Evolutionary conservation across 2,797 vertebrate species (phyloP), one percentile per base, ranked within the genome.

Genomic region (Strix occidentalis): DNA sequence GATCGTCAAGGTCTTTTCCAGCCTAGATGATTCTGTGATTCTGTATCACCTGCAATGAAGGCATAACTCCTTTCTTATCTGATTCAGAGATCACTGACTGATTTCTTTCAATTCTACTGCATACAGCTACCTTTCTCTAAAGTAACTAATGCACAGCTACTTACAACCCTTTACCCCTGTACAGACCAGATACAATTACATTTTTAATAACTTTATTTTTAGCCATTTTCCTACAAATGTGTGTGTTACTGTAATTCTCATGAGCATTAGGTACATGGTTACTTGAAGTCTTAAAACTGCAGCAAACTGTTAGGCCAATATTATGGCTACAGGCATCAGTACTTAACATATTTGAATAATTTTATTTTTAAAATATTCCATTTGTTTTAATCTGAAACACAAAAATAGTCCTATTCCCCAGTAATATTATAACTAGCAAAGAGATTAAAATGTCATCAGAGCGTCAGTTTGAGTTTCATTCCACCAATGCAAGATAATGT

Each of bases 381-480:
- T 74, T 87, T 82, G 10, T 81, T 82, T 48, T 53, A 53, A 80
- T 6, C 11, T n/a, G 41, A 82, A 93, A 65, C 53, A 94, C 95
- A 66, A 60, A 15, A 18, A 2, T 11, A 51, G 72, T 58, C 37
- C 16, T 66, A 53, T 45, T 81, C 26, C 16, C 12, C 16, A 25
- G 5, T 58, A 76, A 72, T 66, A 51, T 31, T 85, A 24, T 84
- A 78, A 65, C 7, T 31, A 56, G 16, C 6, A 61, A 72, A 74
- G 19, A 33, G 28, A 89, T 70, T 88, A 87, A 86, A 94, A 92
- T 93, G 57, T 83, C 89, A 91, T 90, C 84, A 95, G 89, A 35
- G 23, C 56, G 97, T 96, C 78, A 76, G 71, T 93, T 81, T 90
- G 66, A 90, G 76, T 77, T 94, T 96, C 37, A 19, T 97, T 97